A percentile compares a stretch with the other conserved stretches of the same genome.
phyloP scores from a whole-genome alignment of 2,888 invertebrate species.

The Folsomia candida region DNA sequence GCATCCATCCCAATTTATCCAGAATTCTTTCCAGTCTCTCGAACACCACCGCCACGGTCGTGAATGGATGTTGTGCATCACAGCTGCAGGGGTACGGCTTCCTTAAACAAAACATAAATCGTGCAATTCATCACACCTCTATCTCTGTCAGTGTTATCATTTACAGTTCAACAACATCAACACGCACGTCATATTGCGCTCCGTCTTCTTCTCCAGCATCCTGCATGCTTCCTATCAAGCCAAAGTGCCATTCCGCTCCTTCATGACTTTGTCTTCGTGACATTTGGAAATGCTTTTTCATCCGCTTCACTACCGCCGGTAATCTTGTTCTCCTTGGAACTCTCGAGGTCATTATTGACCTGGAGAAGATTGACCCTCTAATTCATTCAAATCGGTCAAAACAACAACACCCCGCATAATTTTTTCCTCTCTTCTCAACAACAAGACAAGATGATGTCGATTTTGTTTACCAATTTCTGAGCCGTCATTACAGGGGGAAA shows the following conservation, averaged over 20 bases:
- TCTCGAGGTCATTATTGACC: too few relatives aligned
- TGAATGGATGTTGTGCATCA: too few relatives aligned
- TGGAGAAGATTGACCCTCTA: too few relatives aligned
- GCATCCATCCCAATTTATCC: background rate
- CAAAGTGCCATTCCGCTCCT: background rate
- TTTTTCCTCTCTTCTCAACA: too few relatives aligned
- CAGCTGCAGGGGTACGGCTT: background rate
- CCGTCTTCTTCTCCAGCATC: background rate
- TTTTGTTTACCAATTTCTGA: too few relatives aligned
- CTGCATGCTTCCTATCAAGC: background rate
- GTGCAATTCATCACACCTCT: constrained; percentile 14
- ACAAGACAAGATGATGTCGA: too few relatives aligned
- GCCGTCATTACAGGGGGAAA: too few relatives aligned
- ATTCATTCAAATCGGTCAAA: too few relatives aligned
- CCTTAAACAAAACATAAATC: constrained; percentile 16
- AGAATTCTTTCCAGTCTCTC: background rate
- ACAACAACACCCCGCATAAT: too few relatives aligned
- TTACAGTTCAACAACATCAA: constrained; percentile 20
- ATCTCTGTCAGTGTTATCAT: constrained; percentile 20
- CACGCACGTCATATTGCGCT: background rate
- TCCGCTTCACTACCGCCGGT: too few relatives aligned
- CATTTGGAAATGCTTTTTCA: background rate
- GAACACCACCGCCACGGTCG: background rate
- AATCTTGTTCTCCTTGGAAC: too few relatives aligned
- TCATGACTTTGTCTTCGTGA: background rate